Base-by-base conservation (phyloP, 2,113 vertebrate species). In the Raja brachyura region DNA sequence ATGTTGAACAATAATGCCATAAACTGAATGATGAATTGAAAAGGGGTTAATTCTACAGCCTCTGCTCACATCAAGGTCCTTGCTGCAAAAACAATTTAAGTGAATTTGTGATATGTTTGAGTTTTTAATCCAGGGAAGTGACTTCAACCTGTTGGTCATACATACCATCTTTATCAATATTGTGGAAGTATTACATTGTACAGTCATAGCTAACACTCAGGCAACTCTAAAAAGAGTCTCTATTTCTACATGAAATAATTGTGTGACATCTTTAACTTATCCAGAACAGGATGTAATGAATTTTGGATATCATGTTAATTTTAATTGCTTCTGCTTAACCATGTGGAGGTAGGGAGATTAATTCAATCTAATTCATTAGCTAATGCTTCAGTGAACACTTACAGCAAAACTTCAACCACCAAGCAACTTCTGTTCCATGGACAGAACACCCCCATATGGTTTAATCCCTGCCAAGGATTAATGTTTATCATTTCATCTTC, bases 231-330 rank as follows among this genome's bases (percentile, higher is more conserved):
- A 88, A 88, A 18, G 54, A 86, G 83, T 88, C 56, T 28, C 59
- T 81, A 31, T 88, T 88, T 88, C n/a, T 18, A 16, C n/a, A 25
- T 92, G 88, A 92, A 92, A 70, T 92, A 48, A 92, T 92, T 70
- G 48, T 92, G 39, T 13, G 88, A 73, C 66, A 70, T 92, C 8
- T 70, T 70, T 70, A 48, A 73, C 31, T 88, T 13, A 66, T 63
- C 59, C 59, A 66, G 83, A 61, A 88, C 83, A 88, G 56, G 63
- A 86, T 59, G 22, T 70, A 70, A 33, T 92, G 33, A 92, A 92
- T 92, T 39, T 70, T 39, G 66, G 31, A 90, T 90, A 90, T 70
- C n/a, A 73, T 92, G 66, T 92, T 92, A 20, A 92, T 92, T 68
- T 92, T 73, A 92, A 92, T 73, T 92, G 88, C 88, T 39, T 70